These are phyloP conservation scores for Rynchops niger DNA, from an alignment of 2,113 vertebrate genomes.

Conservation along the genomic window DNA sequence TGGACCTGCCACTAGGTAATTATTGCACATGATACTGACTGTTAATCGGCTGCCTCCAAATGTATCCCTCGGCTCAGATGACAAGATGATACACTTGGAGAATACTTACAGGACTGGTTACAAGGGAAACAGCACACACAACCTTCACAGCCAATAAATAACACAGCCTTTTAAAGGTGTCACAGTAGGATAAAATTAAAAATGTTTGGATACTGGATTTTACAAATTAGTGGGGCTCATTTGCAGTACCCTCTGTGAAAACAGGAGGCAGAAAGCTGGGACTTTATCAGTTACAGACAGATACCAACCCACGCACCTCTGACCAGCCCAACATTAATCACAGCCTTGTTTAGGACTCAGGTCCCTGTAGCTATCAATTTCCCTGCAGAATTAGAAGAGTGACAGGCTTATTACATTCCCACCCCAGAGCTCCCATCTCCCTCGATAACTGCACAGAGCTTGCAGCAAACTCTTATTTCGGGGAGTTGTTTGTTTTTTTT, in stretches of 20 bases:
- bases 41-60: too few relatives aligned
- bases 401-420: not conserved
- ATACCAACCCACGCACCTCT: rapidly evolving
- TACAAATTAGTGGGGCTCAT: not conserved
- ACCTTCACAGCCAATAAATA: too few relatives aligned
- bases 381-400: not conserved
- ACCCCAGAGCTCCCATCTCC: not conserved
- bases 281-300: rapidly evolving
- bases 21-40: rapidly evolving
- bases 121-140: rapidly evolving
- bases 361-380: not conserved
- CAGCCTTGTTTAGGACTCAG: not conserved
- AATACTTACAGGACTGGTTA: not conserved
- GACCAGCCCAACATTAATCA: not conserved
- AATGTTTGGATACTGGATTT: not conserved
- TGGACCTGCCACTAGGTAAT: not conserved
- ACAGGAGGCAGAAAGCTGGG: not conserved
- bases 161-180: not conserved
- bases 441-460: not conserved
- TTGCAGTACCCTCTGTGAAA: not conserved
- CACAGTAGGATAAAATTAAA: not conserved
- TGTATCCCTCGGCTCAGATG: not conserved
- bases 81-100: too few relatives aligned
- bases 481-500: not conserved
- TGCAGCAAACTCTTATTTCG: rapidly evolving